Evolutionary conservation across 2,113 vertebrate species (phyloP).

Genomic region (Rhea americana): DNA sequence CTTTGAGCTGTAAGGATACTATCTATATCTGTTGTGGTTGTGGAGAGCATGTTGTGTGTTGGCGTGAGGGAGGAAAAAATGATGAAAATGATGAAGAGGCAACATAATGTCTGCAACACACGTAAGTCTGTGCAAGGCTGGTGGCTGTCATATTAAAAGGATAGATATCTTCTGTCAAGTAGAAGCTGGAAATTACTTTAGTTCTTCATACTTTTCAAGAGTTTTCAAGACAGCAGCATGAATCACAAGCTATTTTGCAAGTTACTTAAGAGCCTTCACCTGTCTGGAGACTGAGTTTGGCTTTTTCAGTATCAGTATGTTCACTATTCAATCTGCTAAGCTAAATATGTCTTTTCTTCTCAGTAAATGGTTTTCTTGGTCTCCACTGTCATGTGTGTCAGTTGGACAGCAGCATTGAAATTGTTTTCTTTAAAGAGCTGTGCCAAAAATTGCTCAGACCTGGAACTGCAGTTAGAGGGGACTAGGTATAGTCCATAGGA

Average conservation of each 20-base stretch:
- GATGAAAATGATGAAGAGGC: fast-evolving
- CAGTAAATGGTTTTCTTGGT: background rate
- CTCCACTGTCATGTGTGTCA: background rate
- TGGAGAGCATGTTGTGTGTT: background rate
- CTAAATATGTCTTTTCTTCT: background rate
- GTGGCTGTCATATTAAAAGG: background rate
- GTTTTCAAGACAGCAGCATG: background rate
- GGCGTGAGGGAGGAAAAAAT: background rate
- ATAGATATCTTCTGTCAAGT: background rate
- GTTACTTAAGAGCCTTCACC: background rate
- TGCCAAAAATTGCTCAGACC: background rate
- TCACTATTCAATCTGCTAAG: background rate
- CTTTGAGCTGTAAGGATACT: background rate
- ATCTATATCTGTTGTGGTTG: background rate
- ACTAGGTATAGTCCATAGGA: background rate
- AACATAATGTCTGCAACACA: background rate
- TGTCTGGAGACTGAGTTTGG: background rate
- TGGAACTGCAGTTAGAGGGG: background rate
- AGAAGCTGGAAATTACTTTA: background rate
- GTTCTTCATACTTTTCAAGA: background rate
- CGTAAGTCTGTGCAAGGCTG: background rate
- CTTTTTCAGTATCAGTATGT: background rate
- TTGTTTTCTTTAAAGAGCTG: background rate
- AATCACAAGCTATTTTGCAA: background rate
- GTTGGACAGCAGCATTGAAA: background rate